Percentiles rank a stretch among this genome's conserved stretches.
phyloP scores from a whole-genome alignment of 1,140 invertebrate species.

The Grapholita molesta region DNA sequence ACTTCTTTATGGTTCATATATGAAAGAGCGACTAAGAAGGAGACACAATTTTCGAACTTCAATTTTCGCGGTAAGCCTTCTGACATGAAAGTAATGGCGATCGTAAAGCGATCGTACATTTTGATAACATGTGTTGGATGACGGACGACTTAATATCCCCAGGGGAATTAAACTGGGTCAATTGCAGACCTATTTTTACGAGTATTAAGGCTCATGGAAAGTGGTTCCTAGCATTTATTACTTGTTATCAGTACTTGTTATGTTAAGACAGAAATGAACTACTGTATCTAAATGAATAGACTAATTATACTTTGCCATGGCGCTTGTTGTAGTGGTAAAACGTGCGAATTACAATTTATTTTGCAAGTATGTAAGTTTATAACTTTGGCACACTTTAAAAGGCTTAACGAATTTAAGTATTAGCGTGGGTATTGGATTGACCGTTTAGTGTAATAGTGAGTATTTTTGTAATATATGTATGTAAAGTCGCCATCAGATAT shows the following conservation, averaged over 20 bases:
- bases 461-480: too few relatives aligned
- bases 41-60: too few relatives aligned
- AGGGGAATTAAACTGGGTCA: neutral
- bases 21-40: too few relatives aligned
- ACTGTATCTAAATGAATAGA: neutral
- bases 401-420: neutral
- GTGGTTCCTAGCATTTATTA: neutral
- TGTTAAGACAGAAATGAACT: too few relatives aligned
- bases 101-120: neutral
- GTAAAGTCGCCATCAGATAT: too few relatives aligned
- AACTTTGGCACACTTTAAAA: neutral
- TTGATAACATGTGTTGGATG: neutral
- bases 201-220: neutral
- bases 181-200: neutral
- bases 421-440: too few relatives aligned
- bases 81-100: constrained; percentile 3
- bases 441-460: too few relatives aligned
- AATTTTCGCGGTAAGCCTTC: too few relatives aligned
- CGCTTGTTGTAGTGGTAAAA: neutral
- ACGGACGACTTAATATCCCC: neutral
- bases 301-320: neutral
- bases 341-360: neutral
- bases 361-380: neutral
- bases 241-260: too few relatives aligned
- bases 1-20: too few relatives aligned